Evolutionary conservation across 30 jellyfish, hydroid and myxozoan species (phyloP).

Genomic region (Hydractinia echinata): DNA sequence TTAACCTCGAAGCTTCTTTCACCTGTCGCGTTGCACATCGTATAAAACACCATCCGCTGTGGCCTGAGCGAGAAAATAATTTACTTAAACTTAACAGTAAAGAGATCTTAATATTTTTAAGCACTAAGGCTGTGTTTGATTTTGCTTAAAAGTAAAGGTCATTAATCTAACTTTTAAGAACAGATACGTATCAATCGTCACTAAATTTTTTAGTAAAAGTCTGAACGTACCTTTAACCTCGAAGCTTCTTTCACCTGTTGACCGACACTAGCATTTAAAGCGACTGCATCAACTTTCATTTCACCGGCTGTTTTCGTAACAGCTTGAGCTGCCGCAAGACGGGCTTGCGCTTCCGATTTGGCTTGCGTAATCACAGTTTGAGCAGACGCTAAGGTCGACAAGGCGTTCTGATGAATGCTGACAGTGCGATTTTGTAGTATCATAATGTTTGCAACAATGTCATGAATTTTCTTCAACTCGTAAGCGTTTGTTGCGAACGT

Average conservation of each 20-base stretch:
- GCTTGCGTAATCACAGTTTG: slow-evolving; percentile 65
- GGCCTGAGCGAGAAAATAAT: too few relatives aligned
- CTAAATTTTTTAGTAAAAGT: too few relatives aligned
- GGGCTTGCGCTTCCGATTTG: slow-evolving; percentile 42
- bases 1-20: too few relatives aligned
- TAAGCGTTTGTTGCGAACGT: slow-evolving; percentile 69
- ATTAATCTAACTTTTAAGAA: not conserved
- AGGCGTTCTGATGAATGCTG: slow-evolving; percentile 54
- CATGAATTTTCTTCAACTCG: slow-evolving; percentile 57
- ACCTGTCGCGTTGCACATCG: too few relatives aligned
- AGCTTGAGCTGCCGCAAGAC: slow-evolving; percentile 53
- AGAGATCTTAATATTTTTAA: too few relatives aligned
- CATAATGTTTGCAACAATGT: slow-evolving; percentile 45
- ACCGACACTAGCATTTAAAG: slow-evolving; percentile 50
- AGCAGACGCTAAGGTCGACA: slow-evolving; percentile 48
- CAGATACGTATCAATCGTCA: too few relatives aligned
- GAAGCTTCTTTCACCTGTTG: slow-evolving; percentile 50
- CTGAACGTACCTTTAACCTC: slow-evolving; percentile 56
- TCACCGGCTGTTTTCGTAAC: slow-evolving; percentile 75
- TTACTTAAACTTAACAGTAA: too few relatives aligned
- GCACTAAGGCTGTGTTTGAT: too few relatives aligned
- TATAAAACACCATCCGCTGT: too few relatives aligned
- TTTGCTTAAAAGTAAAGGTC: not conserved
- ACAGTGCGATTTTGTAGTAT: slow-evolving; percentile 44
- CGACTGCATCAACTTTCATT: slow-evolving; percentile 70